These are phyloP conservation scores for Corythucha ciliata DNA, from an alignment of 2,888 invertebrate genomes.

Conservation along the genomic window DNA sequence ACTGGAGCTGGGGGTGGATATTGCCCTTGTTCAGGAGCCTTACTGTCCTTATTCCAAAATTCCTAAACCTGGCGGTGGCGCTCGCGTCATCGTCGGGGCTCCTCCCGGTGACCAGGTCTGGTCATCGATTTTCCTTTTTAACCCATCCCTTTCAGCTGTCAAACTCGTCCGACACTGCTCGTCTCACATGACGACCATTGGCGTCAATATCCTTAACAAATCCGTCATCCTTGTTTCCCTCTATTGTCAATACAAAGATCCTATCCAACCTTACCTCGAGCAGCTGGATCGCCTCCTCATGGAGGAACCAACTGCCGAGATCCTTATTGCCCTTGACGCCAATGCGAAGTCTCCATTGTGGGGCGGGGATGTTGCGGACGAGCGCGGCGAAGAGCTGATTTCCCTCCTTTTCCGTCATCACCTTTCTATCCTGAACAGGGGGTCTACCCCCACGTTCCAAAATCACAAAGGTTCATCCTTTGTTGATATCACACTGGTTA, in stretches of 20 bases:
- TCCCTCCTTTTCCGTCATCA: no score
- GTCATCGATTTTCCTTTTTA: neutral
- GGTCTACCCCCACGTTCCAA: no score
- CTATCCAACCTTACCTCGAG: neutral
- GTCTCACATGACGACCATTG: constrained; percentile 1
- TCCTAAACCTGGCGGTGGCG: no score
- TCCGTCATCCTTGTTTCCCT: neutral
- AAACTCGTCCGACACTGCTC: constrained; percentile 7
- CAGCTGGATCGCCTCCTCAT: neutral
- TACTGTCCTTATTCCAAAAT: no score
- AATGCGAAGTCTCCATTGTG: constrained; percentile 3
- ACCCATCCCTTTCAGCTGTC: neutral
- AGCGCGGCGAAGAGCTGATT: no score
- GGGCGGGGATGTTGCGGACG: no score
- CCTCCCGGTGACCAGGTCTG: neutral
- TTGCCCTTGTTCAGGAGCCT: no score
- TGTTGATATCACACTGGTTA: no score
- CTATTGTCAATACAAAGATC: constrained; percentile 9
- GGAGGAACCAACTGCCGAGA: neutral
- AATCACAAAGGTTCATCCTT: no score
- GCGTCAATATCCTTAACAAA: neutral
- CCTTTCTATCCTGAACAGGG: no score
- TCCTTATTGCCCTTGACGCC: neutral
- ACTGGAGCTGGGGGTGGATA: no score
- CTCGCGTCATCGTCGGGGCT: neutral